Evolutionary conservation across 2,797 vertebrate genomes (phyloP).

Genomic region (Pelochelys cantorii): DNA sequence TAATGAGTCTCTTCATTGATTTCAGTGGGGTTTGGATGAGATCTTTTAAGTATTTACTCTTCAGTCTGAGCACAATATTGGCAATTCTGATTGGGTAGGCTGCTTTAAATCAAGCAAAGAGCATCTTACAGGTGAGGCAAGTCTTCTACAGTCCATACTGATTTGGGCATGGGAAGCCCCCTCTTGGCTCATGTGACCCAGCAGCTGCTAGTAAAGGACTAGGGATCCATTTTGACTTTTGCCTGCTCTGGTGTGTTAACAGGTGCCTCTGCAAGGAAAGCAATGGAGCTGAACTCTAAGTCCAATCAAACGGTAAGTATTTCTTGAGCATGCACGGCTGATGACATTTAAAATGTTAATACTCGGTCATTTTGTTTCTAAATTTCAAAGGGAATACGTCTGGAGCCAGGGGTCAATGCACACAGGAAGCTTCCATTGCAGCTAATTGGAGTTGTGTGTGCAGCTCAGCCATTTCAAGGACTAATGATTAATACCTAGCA

Average conservation of each 20-base stretch:
- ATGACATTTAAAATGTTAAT: not conserved
- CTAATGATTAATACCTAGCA: slow-evolving; percentile 26
- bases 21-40: accelerated
- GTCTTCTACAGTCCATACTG: not conserved
- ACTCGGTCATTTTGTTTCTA: not conserved
- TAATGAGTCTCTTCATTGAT: not conserved
- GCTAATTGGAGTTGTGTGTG: not conserved
- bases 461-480: not conserved
- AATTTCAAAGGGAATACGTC: not conserved
- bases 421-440: not conserved
- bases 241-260: slow-evolving; percentile 33
- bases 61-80: not conserved
- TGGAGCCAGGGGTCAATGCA: accelerated
- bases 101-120: not conserved
- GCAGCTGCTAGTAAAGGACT: not conserved
- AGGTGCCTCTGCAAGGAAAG: accelerated
- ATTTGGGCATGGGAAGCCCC: not conserved
- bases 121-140: accelerated
- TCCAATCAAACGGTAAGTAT: not conserved
- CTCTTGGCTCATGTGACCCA: not conserved
- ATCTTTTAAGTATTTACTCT: accelerated
- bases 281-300: not conserved
- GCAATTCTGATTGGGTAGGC: accelerated
- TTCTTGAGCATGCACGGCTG: not conserved
- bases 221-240: accelerated